Evolutionary conservation across 2,888 invertebrate species (phyloP).

Genomic region (Chironomus tentans): DNA sequence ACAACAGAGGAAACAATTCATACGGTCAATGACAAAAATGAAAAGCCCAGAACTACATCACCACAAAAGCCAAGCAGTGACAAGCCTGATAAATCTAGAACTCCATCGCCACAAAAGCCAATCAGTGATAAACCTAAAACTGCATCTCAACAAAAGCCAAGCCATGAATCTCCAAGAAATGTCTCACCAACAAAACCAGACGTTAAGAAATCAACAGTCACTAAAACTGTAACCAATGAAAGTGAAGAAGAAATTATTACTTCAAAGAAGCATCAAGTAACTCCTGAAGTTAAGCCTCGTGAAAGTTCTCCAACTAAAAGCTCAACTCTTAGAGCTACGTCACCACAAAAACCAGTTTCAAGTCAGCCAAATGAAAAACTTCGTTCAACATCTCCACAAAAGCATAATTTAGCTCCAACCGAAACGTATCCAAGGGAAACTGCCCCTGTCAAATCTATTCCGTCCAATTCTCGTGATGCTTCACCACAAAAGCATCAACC

Average conservation of each 20-base stretch:
- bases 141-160: no score
- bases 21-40: not conserved
- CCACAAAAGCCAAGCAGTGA: not conserved
- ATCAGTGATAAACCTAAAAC: no score
- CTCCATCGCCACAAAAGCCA: no score
- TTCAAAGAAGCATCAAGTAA: no score
- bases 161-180: not conserved
- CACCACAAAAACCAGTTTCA: no score
- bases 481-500: not conserved
- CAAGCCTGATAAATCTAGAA: no score
- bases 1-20: not conserved
- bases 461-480: not conserved
- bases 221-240: no score
- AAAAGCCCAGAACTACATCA: not conserved
- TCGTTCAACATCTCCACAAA: not conserved
- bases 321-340: no score
- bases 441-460: not conserved
- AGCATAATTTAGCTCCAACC: not conserved
- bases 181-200: not conserved
- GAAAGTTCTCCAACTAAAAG: no score
- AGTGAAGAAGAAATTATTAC: no score
- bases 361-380: not conserved
- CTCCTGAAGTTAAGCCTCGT: no score
- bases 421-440: not conserved
- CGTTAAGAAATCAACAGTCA: not conserved